Base-by-base conservation (phyloP, 2,797 vertebrate species). In the Xenentodon cancila region DNA sequence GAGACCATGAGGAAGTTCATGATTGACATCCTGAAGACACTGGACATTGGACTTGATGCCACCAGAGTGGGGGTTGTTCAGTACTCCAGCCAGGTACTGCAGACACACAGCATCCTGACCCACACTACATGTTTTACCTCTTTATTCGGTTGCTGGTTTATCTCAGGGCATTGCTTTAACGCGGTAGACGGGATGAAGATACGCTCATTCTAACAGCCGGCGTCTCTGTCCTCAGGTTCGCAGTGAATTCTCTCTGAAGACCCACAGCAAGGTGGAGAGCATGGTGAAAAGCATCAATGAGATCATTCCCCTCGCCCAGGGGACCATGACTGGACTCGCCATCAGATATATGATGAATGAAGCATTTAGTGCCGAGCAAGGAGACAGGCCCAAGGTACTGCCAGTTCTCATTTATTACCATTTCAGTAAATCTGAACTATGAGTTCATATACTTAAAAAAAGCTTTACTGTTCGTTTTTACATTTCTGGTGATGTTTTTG, bases 291-390 rank as follows among this genome's bases (percentile, higher is more conserved):
- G 93, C 85, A 96, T 99, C 88, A 95, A 95, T 32, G 82, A 93
- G 82, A 94, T 99, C 71, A 74, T 98, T 45, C 98, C 98, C 0
- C 89, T 99, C 51, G 95, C 98, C 17, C 97, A 98, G 88, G 98
- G 98, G 51, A 99, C 98, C 66, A 99, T 99, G 98, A 99, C 97
- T 0, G 98, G 98, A 1, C 90, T 99, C 69, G 98, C 97, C 70
- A 99, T 99, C 88, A 95, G 92, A 81, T 99, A 99, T 0, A 80
- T 94, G 87, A 97, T 98, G 96, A 95, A 95, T 0, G 86, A 92
- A 44, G 98, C 96, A 48, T 99, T 99, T 84, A 97, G 72, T 1
- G 49, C 71, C 0, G 90, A 92, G n/a, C 96, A 95, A 69, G 98
- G 98, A 0, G 96, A 96, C 0, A 91, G 98, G 1, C 92, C 93